Evolutionary conservation across 2,888 invertebrate genomes (phyloP).

Genomic region (Emesis furor): DNA sequence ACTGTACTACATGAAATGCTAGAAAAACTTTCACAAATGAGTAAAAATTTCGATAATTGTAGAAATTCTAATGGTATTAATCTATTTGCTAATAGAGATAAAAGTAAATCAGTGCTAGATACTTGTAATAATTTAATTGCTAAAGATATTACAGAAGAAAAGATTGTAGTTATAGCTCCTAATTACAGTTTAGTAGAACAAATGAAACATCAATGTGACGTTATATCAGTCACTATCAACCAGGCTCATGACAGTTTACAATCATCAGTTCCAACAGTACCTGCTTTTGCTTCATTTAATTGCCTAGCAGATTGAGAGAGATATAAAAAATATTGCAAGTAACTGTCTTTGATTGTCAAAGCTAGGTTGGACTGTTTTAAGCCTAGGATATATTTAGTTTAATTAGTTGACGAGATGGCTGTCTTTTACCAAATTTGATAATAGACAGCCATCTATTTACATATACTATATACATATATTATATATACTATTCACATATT

Average conservation of each 20-base stretch:
- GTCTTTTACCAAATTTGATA: too few species aligned
- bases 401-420: too few species aligned
- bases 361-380: too few species aligned
- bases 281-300: not conserved
- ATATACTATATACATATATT: too few species aligned
- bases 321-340: too few species aligned
- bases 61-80: conserved; percentile 12
- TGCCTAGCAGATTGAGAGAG: not conserved
- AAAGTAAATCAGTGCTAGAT: conserved; percentile 4
- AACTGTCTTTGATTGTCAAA: too few species aligned
- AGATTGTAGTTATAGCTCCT: conserved; percentile 6
- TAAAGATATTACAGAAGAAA: conserved; percentile 17
- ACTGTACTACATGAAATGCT: not conserved
- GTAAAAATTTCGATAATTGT: not conserved
- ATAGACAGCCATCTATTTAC: too few species aligned
- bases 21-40: not conserved
- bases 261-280: not conserved
- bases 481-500: too few species aligned
- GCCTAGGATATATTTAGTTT: too few species aligned
- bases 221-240: not conserved
- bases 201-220: conserved; percentile 8
- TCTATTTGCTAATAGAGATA: not conserved
- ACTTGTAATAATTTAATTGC: not conserved
- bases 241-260: not conserved
- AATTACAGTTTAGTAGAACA: conserved; percentile 7